Percentiles rank a stretch among this genome's conserved stretches.
Evolutionary conservation across 2,113 vertebrate species (phyloP).

Genomic region (Calyptommatus sinebrachiatus): DNA sequence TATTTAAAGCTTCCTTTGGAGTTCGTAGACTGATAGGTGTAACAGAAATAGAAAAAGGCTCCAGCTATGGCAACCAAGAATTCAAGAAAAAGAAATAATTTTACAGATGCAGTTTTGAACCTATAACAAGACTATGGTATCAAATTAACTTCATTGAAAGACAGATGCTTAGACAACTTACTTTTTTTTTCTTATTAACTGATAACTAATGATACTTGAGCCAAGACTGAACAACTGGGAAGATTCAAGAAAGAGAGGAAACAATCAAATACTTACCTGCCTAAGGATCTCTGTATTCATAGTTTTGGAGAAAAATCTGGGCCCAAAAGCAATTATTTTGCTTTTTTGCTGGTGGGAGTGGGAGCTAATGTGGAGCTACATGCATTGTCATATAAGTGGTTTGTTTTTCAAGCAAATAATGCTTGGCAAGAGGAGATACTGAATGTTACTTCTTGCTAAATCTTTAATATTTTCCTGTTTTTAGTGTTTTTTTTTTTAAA

Average conservation of each 20-base stretch:
- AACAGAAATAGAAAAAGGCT: constrained; percentile 96
- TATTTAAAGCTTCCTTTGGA: constrained; percentile 86
- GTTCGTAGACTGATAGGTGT: constrained; percentile 96
- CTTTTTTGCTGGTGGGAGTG: constrained; percentile 34
- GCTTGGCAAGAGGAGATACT: constrained; percentile 56
- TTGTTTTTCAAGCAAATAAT: constrained; percentile 60
- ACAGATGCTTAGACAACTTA: constrained; percentile 75
- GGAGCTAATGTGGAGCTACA: constrained; percentile 26
- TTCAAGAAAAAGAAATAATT: constrained; percentile 92
- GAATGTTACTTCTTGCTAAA: constrained; percentile 67
- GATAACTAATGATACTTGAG: constrained; percentile 81
- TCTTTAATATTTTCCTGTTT: constrained; percentile 50
- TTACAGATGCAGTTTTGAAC: constrained; percentile 53
- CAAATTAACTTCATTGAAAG: constrained; percentile 73
- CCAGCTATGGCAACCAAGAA: constrained; percentile 92
- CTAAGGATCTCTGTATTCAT: constrained; percentile 54
- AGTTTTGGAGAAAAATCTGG: constrained; percentile 46
- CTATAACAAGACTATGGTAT: constrained; percentile 60
- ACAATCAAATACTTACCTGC: constrained; percentile 46
- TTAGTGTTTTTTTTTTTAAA: constrained; percentile 39
- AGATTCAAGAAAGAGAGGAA: constrained; percentile 56
- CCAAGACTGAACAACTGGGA: constrained; percentile 69
- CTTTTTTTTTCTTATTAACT: constrained; percentile 80
- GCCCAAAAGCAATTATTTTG: constrained; percentile 32
- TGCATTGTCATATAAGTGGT: constrained; percentile 52